Evolutionary conservation across 1,140 invertebrate genomes (phyloP), one percentile per base, ranked within the genome.

Genomic region (Apis dorsata): DNA sequence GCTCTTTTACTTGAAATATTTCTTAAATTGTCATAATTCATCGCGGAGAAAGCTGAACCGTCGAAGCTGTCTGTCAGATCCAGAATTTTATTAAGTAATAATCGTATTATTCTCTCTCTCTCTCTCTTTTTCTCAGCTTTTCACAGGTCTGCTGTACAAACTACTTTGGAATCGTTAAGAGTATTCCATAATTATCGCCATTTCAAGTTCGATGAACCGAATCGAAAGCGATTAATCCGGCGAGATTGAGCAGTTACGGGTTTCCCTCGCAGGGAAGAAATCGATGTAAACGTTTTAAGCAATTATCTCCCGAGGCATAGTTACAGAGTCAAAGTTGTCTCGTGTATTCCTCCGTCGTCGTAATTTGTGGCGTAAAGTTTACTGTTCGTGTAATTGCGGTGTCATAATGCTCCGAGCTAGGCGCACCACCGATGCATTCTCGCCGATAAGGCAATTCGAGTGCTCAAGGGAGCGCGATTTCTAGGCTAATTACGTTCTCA

Each of bases 301-400:
- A 55, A 49, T 75, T 81, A 59, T 75, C 49, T 21, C 0, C 2
- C 1, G 8, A 4, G 24, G 44, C 4, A 13, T 21, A 13, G 62
- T 57, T 75, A 75, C 0, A 24, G 21, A 13, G 68, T 60, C 80
- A 15, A 59, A 60, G 55, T 60, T 77, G 65, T 62, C 49, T 59
- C 68, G n/a, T 51, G 53, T 65, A 68, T 70, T 24, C 21, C 28
- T 7, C 28, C 49, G 2, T 19, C 11, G 55, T 71, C 68, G 70
- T 84, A 73, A 84, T 84, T 84, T 80, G 60, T 24, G 55, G 77
- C 55, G 44, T 17, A 57, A 79, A 79, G 59, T 83, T 83, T 79
- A 69, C 69, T 24, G 17, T 66, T 53, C 34, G 66, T 71, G 77
- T 84, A 84, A 80, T 79, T 80, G 63, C 70, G 9, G 28, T 24